These are phyloP conservation scores for Strongylocentrotus purpuratus DNA, from an alignment of 35 echinoderm and acorn worm species.

Conservation along the genomic window DNA sequence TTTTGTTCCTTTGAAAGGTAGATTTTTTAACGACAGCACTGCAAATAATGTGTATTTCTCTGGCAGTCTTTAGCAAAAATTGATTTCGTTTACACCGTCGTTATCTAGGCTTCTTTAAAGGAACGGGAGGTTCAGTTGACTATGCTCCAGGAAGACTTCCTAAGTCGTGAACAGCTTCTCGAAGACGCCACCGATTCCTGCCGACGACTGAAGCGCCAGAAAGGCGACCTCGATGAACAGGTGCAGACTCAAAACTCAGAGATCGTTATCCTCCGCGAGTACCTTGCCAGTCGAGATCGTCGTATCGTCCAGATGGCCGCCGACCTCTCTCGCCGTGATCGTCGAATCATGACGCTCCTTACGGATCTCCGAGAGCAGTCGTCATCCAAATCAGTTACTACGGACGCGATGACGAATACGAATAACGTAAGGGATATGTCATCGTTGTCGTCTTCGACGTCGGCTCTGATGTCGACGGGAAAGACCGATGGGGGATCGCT, in stretches of 20 bases:
- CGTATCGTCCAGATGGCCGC: conserved; percentile 18
- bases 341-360: conserved; percentile 38
- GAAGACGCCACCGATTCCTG: not conserved
- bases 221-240: not conserved
- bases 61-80: not conserved
- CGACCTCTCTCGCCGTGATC: conserved; percentile 17
- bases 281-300: not conserved
- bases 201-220: conserved; percentile 34
- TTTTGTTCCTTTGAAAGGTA: too few relatives aligned
- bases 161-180: not conserved
- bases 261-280: not conserved
- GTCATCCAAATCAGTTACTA: not conserved
- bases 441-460: not conserved
- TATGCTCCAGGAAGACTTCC: conserved; percentile 3
- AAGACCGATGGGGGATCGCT: not conserved
- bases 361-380: conserved; percentile 29
- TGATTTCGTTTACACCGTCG: not conserved
- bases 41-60: not conserved
- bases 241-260: not conserved
- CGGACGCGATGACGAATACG: not conserved
- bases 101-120: not conserved
- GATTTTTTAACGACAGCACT: not conserved
- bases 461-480: not conserved
- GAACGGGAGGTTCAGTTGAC: not conserved
- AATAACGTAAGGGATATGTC: not conserved